A percentile compares a stretch with the other conserved stretches of the same genome.
These are phyloP conservation scores for Melinopterus prodromus DNA, from an alignment of 2,888 invertebrate species.

Conservation along the genomic window DNA sequence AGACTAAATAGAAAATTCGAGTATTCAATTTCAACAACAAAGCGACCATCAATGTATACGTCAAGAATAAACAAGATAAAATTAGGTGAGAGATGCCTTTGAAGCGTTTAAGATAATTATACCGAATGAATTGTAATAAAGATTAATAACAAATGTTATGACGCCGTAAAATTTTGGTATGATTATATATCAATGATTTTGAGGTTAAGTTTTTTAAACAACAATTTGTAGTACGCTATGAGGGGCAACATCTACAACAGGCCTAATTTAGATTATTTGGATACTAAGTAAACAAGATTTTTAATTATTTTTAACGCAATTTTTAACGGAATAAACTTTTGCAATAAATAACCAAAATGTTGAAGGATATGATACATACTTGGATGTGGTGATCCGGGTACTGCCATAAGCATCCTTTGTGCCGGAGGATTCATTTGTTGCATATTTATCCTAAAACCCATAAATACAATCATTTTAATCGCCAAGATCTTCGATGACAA, in stretches of 20 bases:
- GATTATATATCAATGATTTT: too few species aligned
- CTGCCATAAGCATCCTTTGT: conserved; percentile 63
- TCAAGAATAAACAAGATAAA: not conserved
- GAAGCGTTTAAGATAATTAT: not conserved
- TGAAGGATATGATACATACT: conserved; percentile 41
- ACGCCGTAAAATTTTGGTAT: too few species aligned
- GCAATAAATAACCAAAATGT: not conserved
- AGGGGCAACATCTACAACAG: too few species aligned
- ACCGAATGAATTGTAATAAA: too few species aligned
- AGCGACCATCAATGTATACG: not conserved
- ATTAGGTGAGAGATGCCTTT: not conserved
- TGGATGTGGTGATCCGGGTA: conserved; percentile 53
- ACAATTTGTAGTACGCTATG: too few species aligned
- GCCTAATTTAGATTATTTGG: too few species aligned
- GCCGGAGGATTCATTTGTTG: conserved; percentile 59
- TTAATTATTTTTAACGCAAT: not conserved
- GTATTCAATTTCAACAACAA: not conserved
- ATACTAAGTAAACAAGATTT: too few species aligned
- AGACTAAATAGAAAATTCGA: not conserved
- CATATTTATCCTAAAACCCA: conserved; percentile 55
- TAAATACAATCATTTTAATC: conserved; percentile 28
- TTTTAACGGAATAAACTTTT: not conserved
- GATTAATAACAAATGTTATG: too few species aligned
- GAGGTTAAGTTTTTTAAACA: too few species aligned
- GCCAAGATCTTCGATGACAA: not conserved